These are phyloP conservation scores for Ormyrus thymus DNA, from an alignment of 2,888 invertebrate genomes.

Conservation along the genomic window DNA sequence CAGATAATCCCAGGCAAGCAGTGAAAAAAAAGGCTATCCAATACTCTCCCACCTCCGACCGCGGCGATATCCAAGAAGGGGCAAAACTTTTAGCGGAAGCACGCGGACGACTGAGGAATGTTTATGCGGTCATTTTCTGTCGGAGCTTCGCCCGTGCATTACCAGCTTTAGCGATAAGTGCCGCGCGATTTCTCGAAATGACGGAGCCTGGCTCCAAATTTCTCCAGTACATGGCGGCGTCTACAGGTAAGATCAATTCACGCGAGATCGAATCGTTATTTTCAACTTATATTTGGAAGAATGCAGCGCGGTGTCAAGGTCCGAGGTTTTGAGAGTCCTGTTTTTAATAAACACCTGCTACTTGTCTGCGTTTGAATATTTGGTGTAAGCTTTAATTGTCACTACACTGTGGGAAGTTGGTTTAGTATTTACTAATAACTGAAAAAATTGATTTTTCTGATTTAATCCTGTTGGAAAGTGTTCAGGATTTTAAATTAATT, in stretches of 20 bases:
- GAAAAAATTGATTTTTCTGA: no score
- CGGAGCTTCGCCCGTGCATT: background rate
- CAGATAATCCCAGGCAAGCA: no score
- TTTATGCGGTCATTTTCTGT: background rate
- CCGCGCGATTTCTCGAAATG: constrained; percentile 3
- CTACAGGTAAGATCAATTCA: constrained; percentile 75
- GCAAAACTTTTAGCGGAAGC: no score
- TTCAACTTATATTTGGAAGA: background rate
- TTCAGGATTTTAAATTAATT: no score
- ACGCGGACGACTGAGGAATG: background rate
- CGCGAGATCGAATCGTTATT: constrained; percentile 62
- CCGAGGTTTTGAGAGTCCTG: background rate
- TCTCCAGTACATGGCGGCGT: constrained; percentile 80
- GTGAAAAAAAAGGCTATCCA: no score
- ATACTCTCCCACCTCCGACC: no score
- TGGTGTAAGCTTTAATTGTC: background rate
- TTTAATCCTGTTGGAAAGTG: no score
- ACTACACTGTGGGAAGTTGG: background rate
- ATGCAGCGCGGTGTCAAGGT: no score
- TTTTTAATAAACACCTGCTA: background rate
- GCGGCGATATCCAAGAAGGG: no score
- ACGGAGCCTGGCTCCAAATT: constrained; percentile 79
- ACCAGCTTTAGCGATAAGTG: background rate
- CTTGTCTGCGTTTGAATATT: background rate
- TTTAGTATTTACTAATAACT: background rate